Base-by-base conservation (phyloP, 2,888 invertebrate genomes). In the Metopia argyrocephala region DNA sequence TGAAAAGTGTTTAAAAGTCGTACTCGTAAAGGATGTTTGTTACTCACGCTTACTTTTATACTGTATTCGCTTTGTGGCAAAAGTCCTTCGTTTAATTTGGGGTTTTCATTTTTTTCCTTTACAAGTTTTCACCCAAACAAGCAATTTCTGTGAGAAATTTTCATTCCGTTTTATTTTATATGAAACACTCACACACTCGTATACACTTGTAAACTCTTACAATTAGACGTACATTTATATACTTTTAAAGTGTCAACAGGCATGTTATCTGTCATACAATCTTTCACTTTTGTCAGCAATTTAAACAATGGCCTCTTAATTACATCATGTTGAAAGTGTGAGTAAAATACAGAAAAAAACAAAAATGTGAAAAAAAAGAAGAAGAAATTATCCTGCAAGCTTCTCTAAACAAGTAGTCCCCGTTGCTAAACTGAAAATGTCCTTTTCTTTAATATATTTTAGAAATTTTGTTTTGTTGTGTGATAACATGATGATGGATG, bases 271-370 rank as follows among this genome's bases (percentile, higher is more conserved):
- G 85, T 88, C 87, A 88, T 86, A 85, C 83, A 84, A 87, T 89
- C 87, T 89, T 88, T 89, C 86, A 88, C 88, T 88, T 88, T 89
- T 88, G 88, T 88, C 88, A 88, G 88, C 88, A 88, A 85, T 81
- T 87, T 86, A 87, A 88, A 88, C 88, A 88, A 88, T 88, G 87
- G 86, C 85, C 89, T 87, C 88, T 88, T 88, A 89, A 88, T 88
- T 88, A 88, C 88, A 85, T 85, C 54, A 71, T 75, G 76, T 70
- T 75, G 81, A 78, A 69, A 78, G 74, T 70, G 48, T 71, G 81
- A 78, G 81, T 66, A 52, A 50, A 75, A 74, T n/a, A n/a, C n/a
- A n/a, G n/a, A 69, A 46, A 15, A 9, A 38, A 38, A 38, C 7
- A 31, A 31, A 38, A 38, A 38, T 38, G 15, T 0, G 15, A 15